These are phyloP conservation scores for Apostichopus japonicus DNA, from an alignment of 35 echinoderm and acorn worm species.

Conservation along the genomic window DNA sequence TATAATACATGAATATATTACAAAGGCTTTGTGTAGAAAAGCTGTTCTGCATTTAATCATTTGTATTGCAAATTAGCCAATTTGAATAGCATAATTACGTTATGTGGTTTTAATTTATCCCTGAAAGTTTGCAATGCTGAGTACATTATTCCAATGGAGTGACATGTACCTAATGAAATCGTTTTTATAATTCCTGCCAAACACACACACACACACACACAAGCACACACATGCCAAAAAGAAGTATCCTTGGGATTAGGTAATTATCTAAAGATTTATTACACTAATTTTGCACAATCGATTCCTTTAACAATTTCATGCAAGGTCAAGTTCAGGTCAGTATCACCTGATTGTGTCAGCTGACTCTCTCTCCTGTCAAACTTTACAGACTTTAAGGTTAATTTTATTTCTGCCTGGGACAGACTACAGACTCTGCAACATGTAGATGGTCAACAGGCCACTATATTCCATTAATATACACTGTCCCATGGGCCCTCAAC, in stretches of 20 bases:
- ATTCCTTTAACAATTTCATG: not conserved
- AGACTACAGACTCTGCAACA: not conserved
- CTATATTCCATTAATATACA: not conserved
- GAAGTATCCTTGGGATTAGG: not conserved
- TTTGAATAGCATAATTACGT: no score
- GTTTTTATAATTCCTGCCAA: no score
- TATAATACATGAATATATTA: no score
- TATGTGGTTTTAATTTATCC: no score
- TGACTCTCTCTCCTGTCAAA: not conserved
- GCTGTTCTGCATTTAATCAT: no score
- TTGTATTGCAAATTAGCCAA: no score
- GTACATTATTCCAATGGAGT: no score
- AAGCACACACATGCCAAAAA: not conserved
- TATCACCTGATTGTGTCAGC: not conserved
- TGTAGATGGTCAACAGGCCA: not conserved
- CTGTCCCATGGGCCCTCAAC: not conserved
- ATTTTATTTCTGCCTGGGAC: not conserved
- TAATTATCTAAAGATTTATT: not conserved
- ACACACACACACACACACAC: no score
- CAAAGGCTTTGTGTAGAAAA: no score
- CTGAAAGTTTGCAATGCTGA: no score
- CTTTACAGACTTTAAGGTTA: not conserved
- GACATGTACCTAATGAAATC: no score
- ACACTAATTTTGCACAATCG: not conserved
- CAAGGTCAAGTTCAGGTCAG: conserved; percentile 33